phyloP scores from a whole-genome alignment of 2,888 invertebrate species.

The Lingula anatina region DNA sequence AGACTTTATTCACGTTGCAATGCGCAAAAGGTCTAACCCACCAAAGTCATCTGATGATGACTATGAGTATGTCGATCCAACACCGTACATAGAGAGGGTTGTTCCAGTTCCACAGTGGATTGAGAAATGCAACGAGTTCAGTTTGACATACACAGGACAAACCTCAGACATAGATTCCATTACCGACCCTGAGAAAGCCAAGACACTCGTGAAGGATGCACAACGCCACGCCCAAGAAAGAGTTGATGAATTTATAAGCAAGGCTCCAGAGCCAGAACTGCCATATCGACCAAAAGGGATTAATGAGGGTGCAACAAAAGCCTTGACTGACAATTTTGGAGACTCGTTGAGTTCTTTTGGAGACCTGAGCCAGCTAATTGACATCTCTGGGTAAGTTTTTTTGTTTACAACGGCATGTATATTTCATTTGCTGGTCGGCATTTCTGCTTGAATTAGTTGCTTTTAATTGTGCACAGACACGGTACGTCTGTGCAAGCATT shows the following conservation, averaged over 20 bases:
- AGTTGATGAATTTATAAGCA: background rate
- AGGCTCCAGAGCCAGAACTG: background rate
- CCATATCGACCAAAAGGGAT: background rate
- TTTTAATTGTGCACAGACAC: no score
- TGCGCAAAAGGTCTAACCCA: no score
- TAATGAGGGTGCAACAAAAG: background rate
- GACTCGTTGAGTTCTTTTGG: background rate
- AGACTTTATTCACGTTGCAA: conserved; percentile 20
- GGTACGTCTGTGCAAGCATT: no score
- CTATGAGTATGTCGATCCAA: conserved; percentile 23
- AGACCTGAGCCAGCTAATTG: background rate
- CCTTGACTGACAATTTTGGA: background rate
- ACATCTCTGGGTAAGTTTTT: background rate
- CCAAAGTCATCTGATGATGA: conserved; percentile 1
- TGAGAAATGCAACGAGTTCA: conserved; percentile 22
- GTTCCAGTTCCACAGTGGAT: conserved; percentile 21
- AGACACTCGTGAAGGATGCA: conserved; percentile 4
- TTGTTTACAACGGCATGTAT: no score
- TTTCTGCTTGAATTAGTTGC: no score
- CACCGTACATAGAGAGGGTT: conserved; percentile 18
- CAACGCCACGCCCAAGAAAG: background rate
- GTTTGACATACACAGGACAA: conserved; percentile 14
- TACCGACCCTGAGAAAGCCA: background rate
- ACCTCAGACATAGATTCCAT: conserved; percentile 9
- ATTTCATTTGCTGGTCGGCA: no score